Evolutionary conservation across 2,797 vertebrate genomes (phyloP).

Genomic region (Tapirus indicus): DNA sequence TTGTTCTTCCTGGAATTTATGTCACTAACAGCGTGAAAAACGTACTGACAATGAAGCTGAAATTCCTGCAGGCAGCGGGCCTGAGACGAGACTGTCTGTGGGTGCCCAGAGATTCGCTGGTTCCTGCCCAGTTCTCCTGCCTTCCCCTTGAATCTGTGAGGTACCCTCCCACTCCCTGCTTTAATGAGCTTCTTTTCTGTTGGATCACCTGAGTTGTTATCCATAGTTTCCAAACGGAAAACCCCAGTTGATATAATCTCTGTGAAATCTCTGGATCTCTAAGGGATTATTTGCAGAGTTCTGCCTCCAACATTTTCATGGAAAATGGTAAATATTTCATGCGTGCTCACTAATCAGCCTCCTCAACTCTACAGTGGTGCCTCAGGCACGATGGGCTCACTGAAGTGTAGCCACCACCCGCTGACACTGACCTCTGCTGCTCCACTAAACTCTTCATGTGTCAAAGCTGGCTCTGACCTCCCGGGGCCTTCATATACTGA

Average conservation of each 20-base stretch:
- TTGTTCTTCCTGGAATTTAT: background rate
- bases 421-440: background rate
- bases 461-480: background rate
- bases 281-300: background rate
- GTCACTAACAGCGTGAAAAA: background rate
- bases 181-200: background rate
- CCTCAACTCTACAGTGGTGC: background rate
- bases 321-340: background rate
- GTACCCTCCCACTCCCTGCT: too few relatives aligned
- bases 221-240: background rate
- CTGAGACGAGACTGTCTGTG: rapidly evolving
- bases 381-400: too few relatives aligned
- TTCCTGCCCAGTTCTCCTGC: background rate
- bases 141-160: background rate
- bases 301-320: background rate
- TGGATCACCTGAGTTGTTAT: background rate
- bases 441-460: background rate
- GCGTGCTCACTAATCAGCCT: background rate
- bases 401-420: too few relatives aligned
- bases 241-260: background rate
- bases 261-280: background rate
- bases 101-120: background rate
- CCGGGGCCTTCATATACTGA: background rate
- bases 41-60: background rate
- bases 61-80: background rate